A percentile compares a stretch with the other conserved stretches of the same genome.
phyloP scores from a whole-genome alignment of 2,888 invertebrate genomes.

The Monochamus alternatus region DNA sequence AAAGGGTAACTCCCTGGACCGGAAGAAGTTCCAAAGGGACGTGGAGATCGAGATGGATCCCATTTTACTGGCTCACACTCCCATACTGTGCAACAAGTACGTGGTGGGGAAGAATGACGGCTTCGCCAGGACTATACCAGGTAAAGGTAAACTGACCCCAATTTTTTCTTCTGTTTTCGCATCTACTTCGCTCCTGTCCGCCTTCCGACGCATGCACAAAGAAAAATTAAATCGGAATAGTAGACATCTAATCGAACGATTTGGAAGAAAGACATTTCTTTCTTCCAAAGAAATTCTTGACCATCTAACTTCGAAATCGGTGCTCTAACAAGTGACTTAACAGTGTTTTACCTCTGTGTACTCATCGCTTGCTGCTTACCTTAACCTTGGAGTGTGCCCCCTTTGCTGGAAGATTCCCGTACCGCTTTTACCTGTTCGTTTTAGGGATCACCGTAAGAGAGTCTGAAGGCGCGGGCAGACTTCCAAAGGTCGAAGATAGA shows the following conservation, averaged over 20 bases:
- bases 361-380: conserved; percentile 6
- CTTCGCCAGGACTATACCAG: conserved; percentile 63
- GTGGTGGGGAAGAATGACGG: conserved; percentile 74
- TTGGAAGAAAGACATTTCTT: too few species aligned
- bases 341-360: background rate
- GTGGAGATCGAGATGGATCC: conserved; percentile 67
- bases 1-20: conserved; percentile 65
- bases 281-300: too few species aligned
- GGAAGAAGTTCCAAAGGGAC: conserved; percentile 60
- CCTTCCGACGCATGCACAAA: background rate
- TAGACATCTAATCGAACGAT: too few species aligned
- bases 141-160: conserved; percentile 54
- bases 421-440: background rate
- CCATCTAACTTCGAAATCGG: background rate
- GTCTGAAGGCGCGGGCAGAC: background rate
- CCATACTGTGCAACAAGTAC: conserved; percentile 82
- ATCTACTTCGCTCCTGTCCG: background rate
- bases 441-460: conserved; percentile 23
- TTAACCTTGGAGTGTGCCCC: background rate
- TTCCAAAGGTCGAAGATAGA: conserved; percentile 32
- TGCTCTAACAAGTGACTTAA: background rate
- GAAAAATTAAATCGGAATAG: background rate
- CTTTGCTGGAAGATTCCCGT: background rate
- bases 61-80: conserved; percentile 71
- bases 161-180: conserved; percentile 1